phyloP scores from a whole-genome alignment of 1,140 invertebrate species.

The Rhizoglyphus robini region DNA sequence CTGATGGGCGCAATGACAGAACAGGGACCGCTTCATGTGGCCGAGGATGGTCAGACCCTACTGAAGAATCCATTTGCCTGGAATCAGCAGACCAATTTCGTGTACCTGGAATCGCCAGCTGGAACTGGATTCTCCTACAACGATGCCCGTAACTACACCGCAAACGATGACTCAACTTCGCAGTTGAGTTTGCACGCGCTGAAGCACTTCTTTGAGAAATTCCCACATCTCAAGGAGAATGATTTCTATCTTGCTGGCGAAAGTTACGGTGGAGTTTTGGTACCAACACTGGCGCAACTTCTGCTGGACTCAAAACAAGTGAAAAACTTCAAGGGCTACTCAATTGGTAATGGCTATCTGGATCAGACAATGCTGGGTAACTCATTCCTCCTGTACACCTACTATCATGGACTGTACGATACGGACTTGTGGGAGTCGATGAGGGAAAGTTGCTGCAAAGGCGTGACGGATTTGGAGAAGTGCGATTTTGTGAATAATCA shows the following conservation, averaged over 20 bases:
- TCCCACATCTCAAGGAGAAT: slow-evolving; percentile 36
- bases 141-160: slow-evolving; percentile 36
- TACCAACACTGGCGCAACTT: slow-evolving; percentile 39
- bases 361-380: slow-evolving; percentile 35
- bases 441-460: slow-evolving; percentile 5
- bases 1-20: slow-evolving; percentile 39
- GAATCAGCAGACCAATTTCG: slow-evolving; percentile 58
- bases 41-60: slow-evolving; percentile 33
- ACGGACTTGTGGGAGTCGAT: slow-evolving; percentile 20
- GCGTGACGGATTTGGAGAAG: neutral
- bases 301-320: slow-evolving; percentile 32
- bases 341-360: slow-evolving; percentile 41
- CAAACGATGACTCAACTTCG: slow-evolving; percentile 37
- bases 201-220: slow-evolving; percentile 39
- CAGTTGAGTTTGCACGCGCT: slow-evolving; percentile 35
- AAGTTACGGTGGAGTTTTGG: slow-evolving; percentile 37
- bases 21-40: slow-evolving; percentile 39
- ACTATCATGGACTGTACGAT: slow-evolving; percentile 40
- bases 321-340: slow-evolving; percentile 35
- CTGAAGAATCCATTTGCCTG: slow-evolving; percentile 37
- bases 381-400: slow-evolving; percentile 39
- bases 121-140: slow-evolving; percentile 44
- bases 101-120: slow-evolving; percentile 43
- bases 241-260: slow-evolving; percentile 38
- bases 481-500: slow-evolving; percentile 22